Percentiles rank a stretch among this genome's conserved stretches.
Conservation (phyloP, 2,888 invertebrate genomes). For the Boloria euphrosyne region DNA sequence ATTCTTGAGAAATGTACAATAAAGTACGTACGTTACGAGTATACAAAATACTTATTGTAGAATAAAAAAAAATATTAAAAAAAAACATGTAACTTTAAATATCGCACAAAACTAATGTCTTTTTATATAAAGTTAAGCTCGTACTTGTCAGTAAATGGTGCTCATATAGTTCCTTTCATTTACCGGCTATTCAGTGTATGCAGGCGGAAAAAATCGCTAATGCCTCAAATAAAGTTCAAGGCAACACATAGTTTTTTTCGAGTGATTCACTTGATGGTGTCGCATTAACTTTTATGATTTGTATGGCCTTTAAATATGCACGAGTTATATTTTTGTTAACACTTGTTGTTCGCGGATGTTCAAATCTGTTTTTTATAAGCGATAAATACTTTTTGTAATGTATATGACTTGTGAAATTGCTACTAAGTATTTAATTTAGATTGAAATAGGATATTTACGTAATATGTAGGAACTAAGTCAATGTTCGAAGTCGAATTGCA, state of each 20-base stretch:
- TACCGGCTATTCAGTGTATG: slow-evolving; percentile 22
- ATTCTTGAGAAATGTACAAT: too few relatives aligned
- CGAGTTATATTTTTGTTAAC: slow-evolving; percentile 16
- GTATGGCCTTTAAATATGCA: slow-evolving; percentile 27
- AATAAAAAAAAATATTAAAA: too few relatives aligned
- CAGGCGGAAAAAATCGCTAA: slow-evolving; percentile 39
- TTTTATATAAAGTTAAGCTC: too few relatives aligned
- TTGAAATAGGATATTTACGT: not conserved
- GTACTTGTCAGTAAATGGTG: too few relatives aligned
- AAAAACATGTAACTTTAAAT: too few relatives aligned
- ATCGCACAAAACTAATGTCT: too few relatives aligned
- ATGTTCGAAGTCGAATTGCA: too few relatives aligned
- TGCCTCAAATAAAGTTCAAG: slow-evolving; percentile 37
- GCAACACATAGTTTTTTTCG: slow-evolving; percentile 29
- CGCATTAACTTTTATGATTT: slow-evolving; percentile 36
- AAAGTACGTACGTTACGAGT: too few relatives aligned
- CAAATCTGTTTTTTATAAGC: not conserved
- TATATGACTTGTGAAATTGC: not conserved
- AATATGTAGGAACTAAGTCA: too few relatives aligned
- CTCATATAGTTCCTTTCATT: slow-evolving; percentile 21
- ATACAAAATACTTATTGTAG: too few relatives aligned
- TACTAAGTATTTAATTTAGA: not conserved
- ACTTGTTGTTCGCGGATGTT: slow-evolving; percentile 5
- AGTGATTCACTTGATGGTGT: slow-evolving; percentile 38
- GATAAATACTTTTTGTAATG: not conserved